Evolutionary conservation across 1,140 invertebrate species (phyloP).

Genomic region (Panagrolaimus sp.): DNA sequence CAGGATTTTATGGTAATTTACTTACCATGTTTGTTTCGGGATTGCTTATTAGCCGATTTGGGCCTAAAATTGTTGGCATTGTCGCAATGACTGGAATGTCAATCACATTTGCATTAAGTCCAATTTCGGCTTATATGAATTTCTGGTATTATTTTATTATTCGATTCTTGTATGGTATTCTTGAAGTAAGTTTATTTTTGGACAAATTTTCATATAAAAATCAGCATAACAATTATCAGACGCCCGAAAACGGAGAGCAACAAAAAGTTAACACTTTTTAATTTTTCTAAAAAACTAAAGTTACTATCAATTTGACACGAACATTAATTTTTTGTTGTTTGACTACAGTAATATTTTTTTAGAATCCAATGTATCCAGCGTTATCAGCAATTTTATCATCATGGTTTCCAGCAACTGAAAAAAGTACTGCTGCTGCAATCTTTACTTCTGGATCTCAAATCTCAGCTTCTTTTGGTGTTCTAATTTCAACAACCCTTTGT

Average conservation of each 20-base stretch:
- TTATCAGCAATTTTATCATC: slow-evolving; percentile 18
- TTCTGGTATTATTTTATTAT: slow-evolving; percentile 26
- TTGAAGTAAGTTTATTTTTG: slow-evolving; percentile 22
- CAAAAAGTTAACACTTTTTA: no score
- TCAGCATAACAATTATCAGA: no score
- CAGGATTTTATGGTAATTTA: slow-evolving; percentile 31
- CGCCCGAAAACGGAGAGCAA: no score
- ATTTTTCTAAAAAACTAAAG: no score
- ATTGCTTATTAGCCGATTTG: slow-evolving; percentile 35
- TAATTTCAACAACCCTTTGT: slow-evolving; percentile 30
- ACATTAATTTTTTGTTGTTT: no score
- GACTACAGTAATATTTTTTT: background rate
- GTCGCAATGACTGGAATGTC: slow-evolving; percentile 19
- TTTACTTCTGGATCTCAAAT: slow-evolving; percentile 38
- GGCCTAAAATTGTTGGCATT: slow-evolving; percentile 25
- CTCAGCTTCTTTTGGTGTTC: slow-evolving; percentile 21
- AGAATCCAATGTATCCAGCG: slow-evolving; percentile 12
- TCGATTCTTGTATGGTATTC: slow-evolving; percentile 34
- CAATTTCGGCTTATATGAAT: slow-evolving; percentile 14
- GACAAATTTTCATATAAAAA: no score
- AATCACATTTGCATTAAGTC: slow-evolving; percentile 27
- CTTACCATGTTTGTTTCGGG: slow-evolving; percentile 32
- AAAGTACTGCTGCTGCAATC: slow-evolving; percentile 23
- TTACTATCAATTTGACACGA: no score
- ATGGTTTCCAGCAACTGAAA: slow-evolving; percentile 31